Percentiles rank a stretch among this genome's conserved stretches.
Evolutionary conservation across 2,113 vertebrate genomes (phyloP).

Genomic region (Noturus placidus): DNA sequence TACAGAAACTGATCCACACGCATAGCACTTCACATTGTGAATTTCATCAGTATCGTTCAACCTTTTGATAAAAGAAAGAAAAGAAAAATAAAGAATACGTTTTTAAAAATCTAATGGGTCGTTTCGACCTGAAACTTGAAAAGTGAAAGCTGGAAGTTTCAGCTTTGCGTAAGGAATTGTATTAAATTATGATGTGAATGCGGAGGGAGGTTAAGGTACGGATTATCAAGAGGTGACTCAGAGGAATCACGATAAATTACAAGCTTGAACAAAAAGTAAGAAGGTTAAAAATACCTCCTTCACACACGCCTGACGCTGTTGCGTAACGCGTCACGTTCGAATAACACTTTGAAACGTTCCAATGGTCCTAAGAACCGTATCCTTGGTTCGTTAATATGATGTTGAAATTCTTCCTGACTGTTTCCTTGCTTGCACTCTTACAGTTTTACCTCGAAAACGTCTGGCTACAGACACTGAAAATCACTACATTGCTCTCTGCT

Average conservation of each 20-base stretch:
- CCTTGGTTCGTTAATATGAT: not conserved
- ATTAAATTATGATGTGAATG: not conserved
- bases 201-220: not conserved
- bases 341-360: not conserved
- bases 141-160: slow-evolving; percentile 5
- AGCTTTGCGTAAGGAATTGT: slow-evolving; percentile 6
- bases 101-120: not conserved
- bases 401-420: not conserved
- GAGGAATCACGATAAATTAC: not conserved
- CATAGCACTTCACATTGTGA: not conserved
- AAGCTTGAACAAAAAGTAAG: not conserved
- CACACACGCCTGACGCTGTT: not conserved
- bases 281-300: not conserved
- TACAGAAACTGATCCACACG: not conserved
- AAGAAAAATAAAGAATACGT: too few relatives aligned
- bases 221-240: slow-evolving; percentile 9
- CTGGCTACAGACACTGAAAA: slow-evolving; percentile 41
- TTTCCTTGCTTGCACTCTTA: slow-evolving; percentile 22
- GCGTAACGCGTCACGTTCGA: not conserved
- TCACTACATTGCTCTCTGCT: slow-evolving; percentile 31
- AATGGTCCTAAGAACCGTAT: not conserved
- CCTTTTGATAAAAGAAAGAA: not conserved
- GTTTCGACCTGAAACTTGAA: not conserved
- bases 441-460: not conserved
- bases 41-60: not conserved